Conservation (phyloP, 2,113 vertebrate genomes). For the Amazona guildingii region DNA sequence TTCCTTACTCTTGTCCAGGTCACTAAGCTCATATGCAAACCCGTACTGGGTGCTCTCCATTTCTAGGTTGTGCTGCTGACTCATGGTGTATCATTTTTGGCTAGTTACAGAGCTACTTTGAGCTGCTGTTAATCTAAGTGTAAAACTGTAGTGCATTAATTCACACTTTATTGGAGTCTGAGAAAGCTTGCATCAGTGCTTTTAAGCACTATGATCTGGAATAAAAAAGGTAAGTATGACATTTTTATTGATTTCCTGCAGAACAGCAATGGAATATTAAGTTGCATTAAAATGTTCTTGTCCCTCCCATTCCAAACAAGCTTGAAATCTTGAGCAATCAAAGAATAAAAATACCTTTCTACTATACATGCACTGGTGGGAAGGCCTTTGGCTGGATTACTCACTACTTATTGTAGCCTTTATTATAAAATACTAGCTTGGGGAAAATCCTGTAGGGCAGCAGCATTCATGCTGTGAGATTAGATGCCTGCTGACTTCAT, state of each 20-base stretch:
- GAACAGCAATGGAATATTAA: not conserved
- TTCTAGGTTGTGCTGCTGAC: not conserved
- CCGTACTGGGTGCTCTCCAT: not conserved
- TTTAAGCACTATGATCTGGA: not conserved
- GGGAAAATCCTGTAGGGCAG: slow-evolving; percentile 45
- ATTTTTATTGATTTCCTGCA: not conserved
- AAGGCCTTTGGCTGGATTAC: slow-evolving; percentile 22
- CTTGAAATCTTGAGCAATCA: slow-evolving; percentile 22
- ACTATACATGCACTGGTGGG: not conserved
- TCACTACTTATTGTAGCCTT: slow-evolving; percentile 12
- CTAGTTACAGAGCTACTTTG: not conserved
- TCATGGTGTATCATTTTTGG: not conserved
- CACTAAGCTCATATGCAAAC: not conserved
- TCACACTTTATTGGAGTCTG: not conserved
- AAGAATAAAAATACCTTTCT: slow-evolving; percentile 14
- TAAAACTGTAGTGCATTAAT: not conserved
- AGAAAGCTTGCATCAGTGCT: not conserved
- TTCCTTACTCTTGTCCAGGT: not conserved
- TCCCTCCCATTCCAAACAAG: not conserved
- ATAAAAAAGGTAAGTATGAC: not conserved
- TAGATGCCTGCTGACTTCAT: slow-evolving; percentile 26
- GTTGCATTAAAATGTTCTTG: not conserved
- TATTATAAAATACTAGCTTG: slow-evolving; percentile 37
- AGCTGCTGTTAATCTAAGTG: not conserved
- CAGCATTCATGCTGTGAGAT: not conserved